Percentiles rank a stretch among this genome's conserved stretches.
phyloP scores from a whole-genome alignment of 2,888 invertebrate genomes.

The Eristalis pertinax region DNA sequence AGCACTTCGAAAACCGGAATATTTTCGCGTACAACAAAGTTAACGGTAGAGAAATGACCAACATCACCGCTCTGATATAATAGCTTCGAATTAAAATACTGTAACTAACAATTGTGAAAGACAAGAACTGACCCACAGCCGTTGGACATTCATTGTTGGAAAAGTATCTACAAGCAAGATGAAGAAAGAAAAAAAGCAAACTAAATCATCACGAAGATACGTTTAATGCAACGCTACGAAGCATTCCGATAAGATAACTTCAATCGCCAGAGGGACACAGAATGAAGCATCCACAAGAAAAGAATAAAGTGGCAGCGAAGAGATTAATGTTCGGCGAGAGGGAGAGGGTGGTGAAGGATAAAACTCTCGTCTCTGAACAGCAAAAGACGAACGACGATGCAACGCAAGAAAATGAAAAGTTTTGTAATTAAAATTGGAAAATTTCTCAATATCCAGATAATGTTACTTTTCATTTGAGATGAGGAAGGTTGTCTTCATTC shows the following conservation, averaged over 20 bases:
- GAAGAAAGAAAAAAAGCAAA: constrained; percentile 14
- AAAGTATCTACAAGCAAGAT: constrained; percentile 37
- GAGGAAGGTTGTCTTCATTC: constrained; percentile 33
- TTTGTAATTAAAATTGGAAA: constrained; percentile 80
- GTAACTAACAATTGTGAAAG: no score
- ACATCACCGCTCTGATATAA: no score
- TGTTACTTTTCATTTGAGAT: constrained; percentile 60
- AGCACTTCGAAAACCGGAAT: no score
- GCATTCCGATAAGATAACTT: neutral
- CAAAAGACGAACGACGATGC: constrained; percentile 65
- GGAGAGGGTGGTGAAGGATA: neutral
- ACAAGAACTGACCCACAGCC: constrained; percentile 1
- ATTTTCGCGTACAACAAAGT: no score
- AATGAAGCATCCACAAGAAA: constrained; percentile 1
- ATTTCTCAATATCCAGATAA: constrained; percentile 73
- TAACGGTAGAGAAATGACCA: no score
- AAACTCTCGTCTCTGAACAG: neutral
- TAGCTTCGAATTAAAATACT: no score
- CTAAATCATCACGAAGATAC: constrained; percentile 5
- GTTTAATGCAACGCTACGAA: neutral
- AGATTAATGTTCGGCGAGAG: constrained; percentile 16
- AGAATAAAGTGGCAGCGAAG: constrained; percentile 18
- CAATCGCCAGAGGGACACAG: constrained; percentile 31
- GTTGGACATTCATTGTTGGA: constrained; percentile 22
- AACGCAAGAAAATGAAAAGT: constrained; percentile 78